These are phyloP conservation scores for Trichechus manatus DNA, from an alignment of 2,113 vertebrate genomes.

Conservation along the genomic window DNA sequence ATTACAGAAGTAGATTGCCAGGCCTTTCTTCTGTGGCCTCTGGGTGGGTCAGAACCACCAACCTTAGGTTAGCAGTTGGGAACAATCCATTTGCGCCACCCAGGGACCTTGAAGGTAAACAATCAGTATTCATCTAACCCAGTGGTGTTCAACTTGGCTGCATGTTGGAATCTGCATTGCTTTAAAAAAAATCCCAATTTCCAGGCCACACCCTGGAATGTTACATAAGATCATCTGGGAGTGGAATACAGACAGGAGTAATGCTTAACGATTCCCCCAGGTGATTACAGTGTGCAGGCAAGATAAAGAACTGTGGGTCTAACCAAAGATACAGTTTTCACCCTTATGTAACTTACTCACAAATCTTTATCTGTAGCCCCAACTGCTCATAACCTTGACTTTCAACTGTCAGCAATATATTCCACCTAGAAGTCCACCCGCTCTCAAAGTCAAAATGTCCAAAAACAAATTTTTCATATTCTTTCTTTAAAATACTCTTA, in stretches of 20 bases:
- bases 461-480: background rate
- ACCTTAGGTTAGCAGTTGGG: background rate
- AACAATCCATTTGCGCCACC: background rate
- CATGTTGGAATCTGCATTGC: background rate
- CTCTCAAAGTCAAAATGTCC: slow-evolving; percentile 6
- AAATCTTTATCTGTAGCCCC: background rate
- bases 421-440: background rate
- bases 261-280: background rate
- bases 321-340: background rate
- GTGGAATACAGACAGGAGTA: background rate
- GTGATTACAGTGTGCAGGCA: background rate
- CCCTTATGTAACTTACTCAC: background rate
- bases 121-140: background rate
- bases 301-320: background rate
- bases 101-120: background rate
- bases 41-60: background rate
- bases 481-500: background rate
- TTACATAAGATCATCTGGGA: background rate
- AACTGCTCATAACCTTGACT: background rate
- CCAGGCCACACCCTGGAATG: background rate
- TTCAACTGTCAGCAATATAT: background rate
- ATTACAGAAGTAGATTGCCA: background rate
- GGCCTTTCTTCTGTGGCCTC: too few relatives aligned
- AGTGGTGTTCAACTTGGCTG: background rate
- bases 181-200: background rate